Evolutionary conservation across 2,797 vertebrate genomes (phyloP).

Genomic region (Dendrocincla tyrannina): DNA sequence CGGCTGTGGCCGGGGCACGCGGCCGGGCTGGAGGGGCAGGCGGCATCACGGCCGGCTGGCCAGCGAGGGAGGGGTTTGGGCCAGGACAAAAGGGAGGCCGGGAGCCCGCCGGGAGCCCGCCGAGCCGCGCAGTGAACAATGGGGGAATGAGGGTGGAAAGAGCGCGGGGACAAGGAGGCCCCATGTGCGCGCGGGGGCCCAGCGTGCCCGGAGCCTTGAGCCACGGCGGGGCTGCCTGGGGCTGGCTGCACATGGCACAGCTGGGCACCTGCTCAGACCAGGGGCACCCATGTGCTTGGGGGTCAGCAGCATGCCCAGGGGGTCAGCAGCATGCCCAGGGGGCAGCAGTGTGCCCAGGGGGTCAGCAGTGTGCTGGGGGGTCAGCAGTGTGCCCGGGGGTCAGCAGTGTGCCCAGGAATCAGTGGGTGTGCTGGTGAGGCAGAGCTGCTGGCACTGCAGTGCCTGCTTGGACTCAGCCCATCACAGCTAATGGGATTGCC

Average conservation of each 20-base stretch:
- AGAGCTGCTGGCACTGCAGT: neutral
- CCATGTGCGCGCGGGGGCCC: neutral
- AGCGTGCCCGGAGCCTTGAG: neutral
- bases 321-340: neutral
- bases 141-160: slow-evolving; percentile 72
- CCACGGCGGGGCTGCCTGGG: neutral
- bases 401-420: neutral
- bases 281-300: neutral
- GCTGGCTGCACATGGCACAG: neutral
- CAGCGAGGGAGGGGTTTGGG: slow-evolving; percentile 34
- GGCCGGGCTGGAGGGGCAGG: neutral
- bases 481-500: slow-evolving; percentile 42
- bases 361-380: no score
- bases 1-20: fast-evolving
- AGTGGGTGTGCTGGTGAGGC: fast-evolving
- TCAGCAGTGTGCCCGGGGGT: neutral
- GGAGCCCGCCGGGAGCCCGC: slow-evolving; percentile 44
- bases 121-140: slow-evolving; percentile 37
- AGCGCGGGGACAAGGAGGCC: slow-evolving; percentile 37
- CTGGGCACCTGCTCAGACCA: fast-evolving
- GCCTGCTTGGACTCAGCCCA: neutral
- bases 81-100: slow-evolving; percentile 56
- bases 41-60: neutral
- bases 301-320: neutral
- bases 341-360: no score